Evolutionary conservation across 2,888 invertebrate species (phyloP).

Genomic region (Aphidoletes aphidimyza): DNA sequence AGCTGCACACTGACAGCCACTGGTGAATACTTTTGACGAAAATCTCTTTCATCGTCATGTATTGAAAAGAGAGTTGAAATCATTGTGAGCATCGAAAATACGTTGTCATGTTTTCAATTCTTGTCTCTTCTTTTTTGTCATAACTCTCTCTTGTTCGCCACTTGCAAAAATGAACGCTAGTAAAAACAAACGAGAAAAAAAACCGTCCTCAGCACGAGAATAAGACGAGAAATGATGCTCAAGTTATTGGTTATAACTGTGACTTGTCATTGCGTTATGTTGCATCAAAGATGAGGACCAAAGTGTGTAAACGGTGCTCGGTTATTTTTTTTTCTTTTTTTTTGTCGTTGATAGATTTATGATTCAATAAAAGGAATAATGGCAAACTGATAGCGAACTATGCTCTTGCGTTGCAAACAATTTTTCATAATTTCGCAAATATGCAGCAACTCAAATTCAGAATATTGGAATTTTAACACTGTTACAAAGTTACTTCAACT

Average conservation of each 20-base stretch:
- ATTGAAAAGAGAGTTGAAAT: neutral
- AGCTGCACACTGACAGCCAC: neutral
- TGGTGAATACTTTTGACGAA: neutral
- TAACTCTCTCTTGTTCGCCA: neutral
- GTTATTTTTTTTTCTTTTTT: too few relatives aligned
- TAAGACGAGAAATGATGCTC: neutral
- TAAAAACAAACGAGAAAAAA: conserved; percentile 20
- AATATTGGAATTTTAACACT: neutral
- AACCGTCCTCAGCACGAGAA: neutral
- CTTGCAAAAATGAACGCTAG: neutral
- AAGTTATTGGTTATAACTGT: neutral
- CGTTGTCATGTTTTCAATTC: neutral
- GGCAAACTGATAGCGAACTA: conserved; percentile 31
- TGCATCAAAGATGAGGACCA: neutral
- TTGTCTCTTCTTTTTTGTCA: neutral
- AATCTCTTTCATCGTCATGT: neutral
- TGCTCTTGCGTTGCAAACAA: neutral
- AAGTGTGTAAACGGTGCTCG: neutral
- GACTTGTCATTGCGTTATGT: neutral
- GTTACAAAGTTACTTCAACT: conserved; percentile 6
- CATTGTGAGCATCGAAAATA: neutral
- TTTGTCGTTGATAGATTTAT: too few relatives aligned
- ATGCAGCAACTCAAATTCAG: conserved; percentile 7
- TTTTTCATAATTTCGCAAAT: neutral
- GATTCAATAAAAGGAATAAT: conserved; percentile 1